phyloP scores from a whole-genome alignment of 2,888 invertebrate genomes.

The Cyaniris semiargus region DNA sequence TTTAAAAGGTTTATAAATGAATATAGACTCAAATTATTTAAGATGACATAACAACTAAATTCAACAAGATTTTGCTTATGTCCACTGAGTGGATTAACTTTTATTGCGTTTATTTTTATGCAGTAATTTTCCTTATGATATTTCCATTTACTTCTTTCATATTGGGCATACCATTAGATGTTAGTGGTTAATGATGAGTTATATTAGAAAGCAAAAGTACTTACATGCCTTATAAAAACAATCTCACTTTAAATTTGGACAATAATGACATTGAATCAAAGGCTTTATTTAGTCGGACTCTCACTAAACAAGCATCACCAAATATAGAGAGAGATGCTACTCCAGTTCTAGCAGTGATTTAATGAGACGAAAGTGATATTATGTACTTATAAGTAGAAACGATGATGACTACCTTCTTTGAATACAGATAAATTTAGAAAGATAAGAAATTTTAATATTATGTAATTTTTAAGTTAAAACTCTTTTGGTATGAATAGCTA shows the following conservation, averaged over 20 bases:
- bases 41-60: background rate
- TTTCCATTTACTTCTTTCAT: background rate
- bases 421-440: no score
- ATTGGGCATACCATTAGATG: background rate
- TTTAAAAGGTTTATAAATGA: no score
- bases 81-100: background rate
- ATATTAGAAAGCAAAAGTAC: slow-evolving; percentile 60
- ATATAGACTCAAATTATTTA: background rate
- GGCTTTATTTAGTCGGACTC: slow-evolving; percentile 51
- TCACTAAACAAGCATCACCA: slow-evolving; percentile 48
- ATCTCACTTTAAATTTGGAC: slow-evolving; percentile 63
- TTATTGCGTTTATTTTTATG: background rate
- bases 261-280: slow-evolving; percentile 46
- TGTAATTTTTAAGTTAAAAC: no score
- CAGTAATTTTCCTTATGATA: background rate
- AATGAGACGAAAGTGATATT: slow-evolving; percentile 17
- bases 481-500: no score
- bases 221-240: slow-evolving; percentile 48
- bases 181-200: background rate
- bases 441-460: no score
- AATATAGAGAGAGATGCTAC: slow-evolving; percentile 25
- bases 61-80: background rate
- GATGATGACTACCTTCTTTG: background rate
- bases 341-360: background rate
- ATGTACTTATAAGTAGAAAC: background rate